Evolutionary conservation across 2,113 vertebrate genomes (phyloP).

Genomic region (Psilopogon haemacephalus): DNA sequence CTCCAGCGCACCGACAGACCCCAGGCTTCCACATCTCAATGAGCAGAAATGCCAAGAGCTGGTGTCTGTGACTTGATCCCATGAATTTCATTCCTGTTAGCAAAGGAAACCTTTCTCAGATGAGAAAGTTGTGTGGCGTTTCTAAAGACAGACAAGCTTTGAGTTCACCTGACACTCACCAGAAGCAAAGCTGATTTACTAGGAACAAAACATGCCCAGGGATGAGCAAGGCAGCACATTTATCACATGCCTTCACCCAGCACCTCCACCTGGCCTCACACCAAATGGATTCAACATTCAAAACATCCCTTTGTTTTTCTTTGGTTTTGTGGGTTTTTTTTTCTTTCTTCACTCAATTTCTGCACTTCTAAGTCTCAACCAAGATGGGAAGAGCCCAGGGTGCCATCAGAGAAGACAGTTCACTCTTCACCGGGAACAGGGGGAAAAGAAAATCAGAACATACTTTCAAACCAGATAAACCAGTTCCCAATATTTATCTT

Average conservation of each 20-base stretch:
- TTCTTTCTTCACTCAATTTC: neutral
- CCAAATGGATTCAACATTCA: neutral
- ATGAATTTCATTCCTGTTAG: neutral
- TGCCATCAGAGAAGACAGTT: neutral
- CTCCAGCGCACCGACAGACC: neutral
- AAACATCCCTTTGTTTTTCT: slow-evolving; percentile 14
- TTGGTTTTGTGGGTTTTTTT: neutral
- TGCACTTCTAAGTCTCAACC: neutral
- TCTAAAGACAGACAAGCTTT: neutral
- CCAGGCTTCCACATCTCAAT: accelerated
- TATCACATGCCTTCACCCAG: neutral
- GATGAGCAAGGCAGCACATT: neutral
- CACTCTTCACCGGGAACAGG: neutral
- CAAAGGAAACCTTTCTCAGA: neutral
- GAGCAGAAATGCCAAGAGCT: neutral
- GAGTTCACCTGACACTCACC: neutral
- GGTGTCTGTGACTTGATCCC: accelerated
- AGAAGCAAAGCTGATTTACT: slow-evolving; percentile 15
- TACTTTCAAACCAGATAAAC: slow-evolving; percentile 44
- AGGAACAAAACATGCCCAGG: neutral
- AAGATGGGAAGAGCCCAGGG: neutral
- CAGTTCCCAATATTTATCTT: slow-evolving; percentile 48
- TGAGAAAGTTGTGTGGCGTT: neutral
- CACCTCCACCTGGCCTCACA: slow-evolving; percentile 7
- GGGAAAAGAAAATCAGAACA: neutral